Conservation (phyloP, 2,888 invertebrate genomes). For the Trimorus sp. region DNA sequence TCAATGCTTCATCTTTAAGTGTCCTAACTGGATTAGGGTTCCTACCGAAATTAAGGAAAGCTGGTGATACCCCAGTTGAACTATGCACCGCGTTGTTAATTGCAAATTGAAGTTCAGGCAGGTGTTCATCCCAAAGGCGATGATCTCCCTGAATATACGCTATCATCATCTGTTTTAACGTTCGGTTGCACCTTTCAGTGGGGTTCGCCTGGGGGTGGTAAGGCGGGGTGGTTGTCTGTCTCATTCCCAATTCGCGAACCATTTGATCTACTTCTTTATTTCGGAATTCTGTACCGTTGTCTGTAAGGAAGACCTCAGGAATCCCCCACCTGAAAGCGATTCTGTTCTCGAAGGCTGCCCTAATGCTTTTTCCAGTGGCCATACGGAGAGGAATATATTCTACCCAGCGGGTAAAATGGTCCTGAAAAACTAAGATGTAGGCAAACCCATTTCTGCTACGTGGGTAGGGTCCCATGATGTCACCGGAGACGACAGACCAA, state of each 20-base stretch:
- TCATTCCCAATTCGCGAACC: conserved; percentile 27
- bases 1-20: background rate
- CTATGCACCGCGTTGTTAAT: conserved; percentile 59
- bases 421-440: conserved; percentile 16
- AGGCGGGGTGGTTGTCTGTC: conserved; percentile 39
- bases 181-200: conserved; percentile 65
- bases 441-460: conserved; percentile 2
- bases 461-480: conserved; percentile 30
- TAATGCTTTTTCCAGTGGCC: background rate
- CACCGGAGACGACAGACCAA: conserved; percentile 12
- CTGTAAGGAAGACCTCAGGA: conserved; percentile 44
- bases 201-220: conserved; percentile 69
- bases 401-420: conserved; percentile 15
- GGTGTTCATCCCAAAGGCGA: conserved; percentile 48
- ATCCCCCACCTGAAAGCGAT: conserved; percentile 1
- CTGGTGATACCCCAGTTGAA: conserved; percentile 46
- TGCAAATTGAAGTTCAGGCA: conserved; percentile 49
- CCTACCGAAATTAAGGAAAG: conserved; percentile 65
- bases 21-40: conserved; percentile 23
- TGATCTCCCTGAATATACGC: conserved; percentile 36
- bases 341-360: background rate
- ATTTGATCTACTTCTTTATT: conserved; percentile 41
- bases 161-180: conserved; percentile 64
- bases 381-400: background rate
- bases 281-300: conserved; percentile 61